phyloP scores from a whole-genome alignment of 2,888 invertebrate genomes.

The Cataglyphis cursor region DNA sequence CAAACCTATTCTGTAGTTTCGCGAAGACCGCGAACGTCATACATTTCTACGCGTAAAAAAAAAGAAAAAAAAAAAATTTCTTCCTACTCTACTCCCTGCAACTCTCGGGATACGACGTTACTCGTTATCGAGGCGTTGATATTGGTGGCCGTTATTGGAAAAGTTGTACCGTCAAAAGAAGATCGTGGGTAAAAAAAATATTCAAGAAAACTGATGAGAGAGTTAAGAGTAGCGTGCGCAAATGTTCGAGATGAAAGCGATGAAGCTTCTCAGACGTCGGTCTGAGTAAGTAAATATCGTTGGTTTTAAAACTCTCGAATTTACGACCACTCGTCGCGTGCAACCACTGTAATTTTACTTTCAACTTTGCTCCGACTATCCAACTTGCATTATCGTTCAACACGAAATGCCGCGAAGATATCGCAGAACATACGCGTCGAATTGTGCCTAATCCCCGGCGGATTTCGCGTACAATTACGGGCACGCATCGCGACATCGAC shows the following conservation, averaged over 20 bases:
- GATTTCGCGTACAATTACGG: conserved; percentile 20
- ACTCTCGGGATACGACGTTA: conserved; percentile 3
- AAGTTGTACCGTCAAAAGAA: conserved; percentile 23
- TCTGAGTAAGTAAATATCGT: not conserved
- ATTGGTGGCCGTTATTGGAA: conserved; percentile 36
- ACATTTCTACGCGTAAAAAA: conserved; percentile 8
- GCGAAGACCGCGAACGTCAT: conserved; percentile 25
- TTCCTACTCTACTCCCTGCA: not conserved
- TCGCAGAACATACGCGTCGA: not conserved
- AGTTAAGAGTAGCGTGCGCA: not conserved
- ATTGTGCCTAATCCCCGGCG: conserved; percentile 13
- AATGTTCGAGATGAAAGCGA: not conserved
- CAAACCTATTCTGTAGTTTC: not conserved
- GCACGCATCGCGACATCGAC: conserved; percentile 32
- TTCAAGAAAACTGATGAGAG: not conserved
- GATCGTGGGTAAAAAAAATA: not conserved
- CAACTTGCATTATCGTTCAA: not conserved
- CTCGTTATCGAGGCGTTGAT: conserved; percentile 24
- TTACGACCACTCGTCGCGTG: conserved; percentile 1
- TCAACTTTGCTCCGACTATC: conserved; percentile 7
- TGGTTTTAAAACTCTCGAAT: conserved; percentile 1
- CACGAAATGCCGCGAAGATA: not conserved
- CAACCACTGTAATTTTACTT: conserved; percentile 16
- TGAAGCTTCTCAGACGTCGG: not conserved
- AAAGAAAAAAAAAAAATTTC: not conserved